Percentiles rank a stretch among this genome's conserved stretches.
Conservation (phyloP, 1,140 invertebrate species). For the Trialeurodes vaporariorum region DNA sequence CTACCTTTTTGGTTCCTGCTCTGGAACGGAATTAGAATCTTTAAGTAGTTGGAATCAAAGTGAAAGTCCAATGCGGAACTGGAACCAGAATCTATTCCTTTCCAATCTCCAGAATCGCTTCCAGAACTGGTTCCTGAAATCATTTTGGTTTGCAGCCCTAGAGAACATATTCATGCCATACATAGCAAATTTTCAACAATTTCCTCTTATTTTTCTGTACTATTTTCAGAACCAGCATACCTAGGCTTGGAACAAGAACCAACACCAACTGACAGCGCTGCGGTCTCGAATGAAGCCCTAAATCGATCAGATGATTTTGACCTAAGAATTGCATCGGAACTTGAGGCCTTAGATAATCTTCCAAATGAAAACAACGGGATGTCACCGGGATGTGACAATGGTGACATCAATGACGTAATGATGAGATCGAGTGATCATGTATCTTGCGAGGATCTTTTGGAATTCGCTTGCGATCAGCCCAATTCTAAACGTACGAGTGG, state of each 20-base stretch:
- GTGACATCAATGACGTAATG: background rate
- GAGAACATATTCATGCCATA: no score
- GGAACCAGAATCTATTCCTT: no score
- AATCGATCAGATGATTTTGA: conserved; percentile 34
- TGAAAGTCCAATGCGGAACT: no score
- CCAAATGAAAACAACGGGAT: conserved; percentile 29
- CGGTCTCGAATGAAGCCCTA: background rate
- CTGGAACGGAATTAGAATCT: no score
- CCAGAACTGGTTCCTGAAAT: no score
- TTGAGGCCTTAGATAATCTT: conserved; percentile 48
- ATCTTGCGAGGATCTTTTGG: conserved; percentile 81
- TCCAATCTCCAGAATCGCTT: no score
- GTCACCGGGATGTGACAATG: background rate
- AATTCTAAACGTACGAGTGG: conserved; percentile 45
- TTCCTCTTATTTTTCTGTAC: no score
- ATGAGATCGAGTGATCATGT: conserved; percentile 51
- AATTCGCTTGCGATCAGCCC: conserved; percentile 76
- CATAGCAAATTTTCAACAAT: no score
- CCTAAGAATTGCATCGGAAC: conserved; percentile 47
- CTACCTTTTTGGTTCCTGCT: no score
- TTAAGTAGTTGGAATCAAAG: no score
- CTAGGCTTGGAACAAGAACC: conserved; percentile 22
- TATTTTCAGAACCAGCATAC: conserved; percentile 20
- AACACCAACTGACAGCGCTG: background rate
- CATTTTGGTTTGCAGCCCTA: no score